Base-by-base conservation (phyloP, 2,888 invertebrate genomes). In the Dicyrtoma fusca region DNA sequence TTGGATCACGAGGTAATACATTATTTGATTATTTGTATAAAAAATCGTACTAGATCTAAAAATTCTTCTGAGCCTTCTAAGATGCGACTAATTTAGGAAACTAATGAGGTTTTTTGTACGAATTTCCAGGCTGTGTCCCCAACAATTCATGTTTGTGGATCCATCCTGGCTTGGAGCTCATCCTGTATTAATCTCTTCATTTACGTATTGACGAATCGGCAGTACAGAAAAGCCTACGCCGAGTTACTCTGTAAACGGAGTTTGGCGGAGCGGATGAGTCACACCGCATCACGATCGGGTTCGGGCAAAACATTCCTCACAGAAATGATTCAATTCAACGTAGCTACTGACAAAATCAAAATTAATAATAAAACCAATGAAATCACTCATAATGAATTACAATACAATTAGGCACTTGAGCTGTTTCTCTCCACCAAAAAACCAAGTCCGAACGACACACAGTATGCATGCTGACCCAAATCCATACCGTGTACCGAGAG, bases 171-270 rank as follows among this genome's bases (percentile, higher is more conserved):
- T 0, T 95, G 95, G 93, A 91, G 92, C 0, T 94, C 94, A 0
- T 91, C 93, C 74, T 94, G 94, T 65, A 87, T 94, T 78, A 95
- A 95, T 84, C 95, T 95, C 0, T 87, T 95, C 75, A 93, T 95
- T 77, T 95, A 95, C 84, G 94, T 94, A 3, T 92, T 91, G 8
- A 93, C 93, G 79, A 95, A 94, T 83, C 87, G 92, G 76, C 92
- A 93, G 81, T 95, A 95, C 82, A 85, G 89, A 82, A 88, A 81
- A 10, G 85, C 85, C 0, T 85, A 84, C 76, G 70, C 74, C 14
- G 80, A 80, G 21, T 73, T 83, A 0, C 76, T 83, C 14, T 81
- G 81, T 69, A 68, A 53, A 19, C 14, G 21, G n/a, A 71, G 68
- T 57, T 11, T 44, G 34, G 55, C 62, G 23, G 17, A 59, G n/a